Conservation (phyloP, 2,797 vertebrate species). For the Lacerta viridis region DNA sequence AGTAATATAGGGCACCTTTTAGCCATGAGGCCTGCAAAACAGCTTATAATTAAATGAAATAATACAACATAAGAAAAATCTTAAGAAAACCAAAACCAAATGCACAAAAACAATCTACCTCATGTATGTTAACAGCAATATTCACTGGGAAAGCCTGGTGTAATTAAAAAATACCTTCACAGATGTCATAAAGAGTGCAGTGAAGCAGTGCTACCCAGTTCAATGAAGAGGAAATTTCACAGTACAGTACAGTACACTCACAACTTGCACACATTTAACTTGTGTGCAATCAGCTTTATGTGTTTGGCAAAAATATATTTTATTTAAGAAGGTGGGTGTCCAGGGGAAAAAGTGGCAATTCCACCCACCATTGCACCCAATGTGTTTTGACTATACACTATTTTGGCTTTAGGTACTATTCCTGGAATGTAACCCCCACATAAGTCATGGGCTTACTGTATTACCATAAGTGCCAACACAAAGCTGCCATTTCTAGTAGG, state of each 20-base stretch:
- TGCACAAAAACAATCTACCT: background rate
- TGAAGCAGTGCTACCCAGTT: background rate
- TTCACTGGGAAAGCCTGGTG: background rate
- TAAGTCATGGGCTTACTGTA: too few species aligned
- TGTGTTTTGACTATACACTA: too few species aligned
- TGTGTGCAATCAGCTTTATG: too few species aligned
- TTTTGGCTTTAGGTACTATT: too few species aligned
- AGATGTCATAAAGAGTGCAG: background rate
- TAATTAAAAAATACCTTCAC: background rate
- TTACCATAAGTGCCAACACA: background rate
- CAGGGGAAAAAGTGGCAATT: too few species aligned
- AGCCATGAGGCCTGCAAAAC: background rate
- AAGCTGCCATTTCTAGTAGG: background rate
- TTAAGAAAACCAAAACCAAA: background rate
- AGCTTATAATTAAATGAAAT: background rate
- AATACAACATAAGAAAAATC: background rate
- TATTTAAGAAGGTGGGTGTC: too few species aligned
- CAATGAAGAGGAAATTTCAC: background rate
- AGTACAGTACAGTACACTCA: background rate
- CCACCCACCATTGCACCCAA: too few species aligned
- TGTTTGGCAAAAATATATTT: too few species aligned
- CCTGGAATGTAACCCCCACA: too few species aligned
- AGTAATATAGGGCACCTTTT: background rate
- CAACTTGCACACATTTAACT: too few species aligned
- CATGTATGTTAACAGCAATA: background rate